Evolutionary conservation across 92 coral and sea anemone genomes (phyloP).

Genomic region (Porites evermanni): DNA sequence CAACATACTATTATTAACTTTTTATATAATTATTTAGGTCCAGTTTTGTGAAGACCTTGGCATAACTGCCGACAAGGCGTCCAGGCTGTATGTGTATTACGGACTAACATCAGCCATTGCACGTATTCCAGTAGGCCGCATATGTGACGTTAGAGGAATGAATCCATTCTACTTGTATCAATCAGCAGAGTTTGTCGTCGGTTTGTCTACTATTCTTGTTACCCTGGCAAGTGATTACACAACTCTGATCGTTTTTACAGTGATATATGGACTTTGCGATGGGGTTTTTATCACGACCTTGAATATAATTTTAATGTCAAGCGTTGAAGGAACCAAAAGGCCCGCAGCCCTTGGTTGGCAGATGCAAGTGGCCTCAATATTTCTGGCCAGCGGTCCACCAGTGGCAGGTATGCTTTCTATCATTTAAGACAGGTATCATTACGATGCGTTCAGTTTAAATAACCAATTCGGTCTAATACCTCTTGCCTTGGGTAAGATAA

Average conservation of each 20-base stretch:
- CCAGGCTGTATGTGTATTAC: slow-evolving; percentile 56
- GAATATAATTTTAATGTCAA: slow-evolving; percentile 39
- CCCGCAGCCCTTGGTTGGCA: slow-evolving; percentile 59
- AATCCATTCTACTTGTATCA: slow-evolving; percentile 40
- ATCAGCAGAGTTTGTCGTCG: slow-evolving; percentile 34
- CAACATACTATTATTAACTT: neutral
- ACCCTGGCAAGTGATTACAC: slow-evolving; percentile 38
- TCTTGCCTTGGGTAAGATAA: no score
- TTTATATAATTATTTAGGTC: slow-evolving; percentile 20
- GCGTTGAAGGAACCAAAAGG: slow-evolving; percentile 23
- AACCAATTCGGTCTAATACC: no score
- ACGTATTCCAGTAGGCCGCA: slow-evolving; percentile 38
- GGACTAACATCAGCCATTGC: slow-evolving; percentile 47
- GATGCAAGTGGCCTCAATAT: slow-evolving; percentile 35
- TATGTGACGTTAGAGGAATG: slow-evolving; percentile 44
- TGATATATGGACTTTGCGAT: slow-evolving; percentile 66
- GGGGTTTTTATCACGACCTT: slow-evolving; percentile 48
- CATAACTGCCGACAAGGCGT: slow-evolving; percentile 48
- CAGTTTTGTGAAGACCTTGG: slow-evolving; percentile 56
- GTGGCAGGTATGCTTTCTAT: slow-evolving; percentile 40
- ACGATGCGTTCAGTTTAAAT: no score
- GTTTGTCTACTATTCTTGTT: slow-evolving; percentile 31
- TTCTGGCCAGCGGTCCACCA: slow-evolving; percentile 64
- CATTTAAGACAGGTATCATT: no score
- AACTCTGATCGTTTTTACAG: slow-evolving; percentile 31